A percentile compares a stretch with the other conserved stretches of the same genome.
Conservation (phyloP, 1,140 invertebrate genomes). For the Aricia agestis region DNA sequence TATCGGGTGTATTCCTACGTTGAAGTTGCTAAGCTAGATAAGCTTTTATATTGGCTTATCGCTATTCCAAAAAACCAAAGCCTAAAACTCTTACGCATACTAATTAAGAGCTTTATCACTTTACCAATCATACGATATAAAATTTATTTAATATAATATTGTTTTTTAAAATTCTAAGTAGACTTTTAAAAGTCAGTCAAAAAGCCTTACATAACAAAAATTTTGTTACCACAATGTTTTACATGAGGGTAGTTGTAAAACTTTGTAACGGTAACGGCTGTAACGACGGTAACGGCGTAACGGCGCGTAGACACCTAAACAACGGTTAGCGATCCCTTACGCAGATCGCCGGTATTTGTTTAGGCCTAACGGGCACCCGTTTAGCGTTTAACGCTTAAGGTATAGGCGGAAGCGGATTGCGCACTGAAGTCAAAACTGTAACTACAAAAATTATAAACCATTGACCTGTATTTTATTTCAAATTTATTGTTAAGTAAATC, state of each 20-base stretch:
- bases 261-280: constrained; percentile 33
- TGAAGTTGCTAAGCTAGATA: background rate
- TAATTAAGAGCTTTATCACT: too few species aligned
- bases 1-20: background rate
- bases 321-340: constrained; percentile 67
- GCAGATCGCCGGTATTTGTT: constrained; percentile 66
- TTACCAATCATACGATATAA: too few species aligned
- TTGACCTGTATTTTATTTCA: too few species aligned
- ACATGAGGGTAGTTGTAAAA: background rate
- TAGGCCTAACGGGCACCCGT: constrained; percentile 66
- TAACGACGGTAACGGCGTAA: constrained; percentile 41
- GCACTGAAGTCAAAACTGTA: background rate
- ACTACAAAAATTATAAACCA: too few species aligned
- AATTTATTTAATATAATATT: too few species aligned
- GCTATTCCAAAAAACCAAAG: too few species aligned
- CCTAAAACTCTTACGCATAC: too few species aligned
- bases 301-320: constrained; percentile 59
- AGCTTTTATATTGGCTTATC: background rate
- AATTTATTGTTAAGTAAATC: too few species aligned
- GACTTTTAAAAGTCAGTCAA: too few species aligned
- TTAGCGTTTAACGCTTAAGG: constrained; percentile 44
- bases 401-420: constrained; percentile 22
- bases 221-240: too few species aligned
- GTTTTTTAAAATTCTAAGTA: too few species aligned
- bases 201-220: too few species aligned